These are phyloP conservation scores for Brachypalpus laphriformis DNA, from an alignment of 2,888 invertebrate species.

Conservation along the genomic window DNA sequence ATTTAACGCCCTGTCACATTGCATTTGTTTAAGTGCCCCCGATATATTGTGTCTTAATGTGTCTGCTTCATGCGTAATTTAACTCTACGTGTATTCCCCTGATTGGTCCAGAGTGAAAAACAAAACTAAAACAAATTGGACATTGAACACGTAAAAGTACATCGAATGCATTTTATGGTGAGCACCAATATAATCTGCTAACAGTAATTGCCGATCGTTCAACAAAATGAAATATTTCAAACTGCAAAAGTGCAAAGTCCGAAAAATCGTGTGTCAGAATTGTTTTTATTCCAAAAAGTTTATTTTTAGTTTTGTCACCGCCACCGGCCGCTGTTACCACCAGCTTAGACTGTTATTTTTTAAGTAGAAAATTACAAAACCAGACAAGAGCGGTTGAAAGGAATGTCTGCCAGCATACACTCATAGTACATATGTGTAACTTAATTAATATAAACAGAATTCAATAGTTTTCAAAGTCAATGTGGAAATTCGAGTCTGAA, in stretches of 20 bases:
- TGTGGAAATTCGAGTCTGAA: slow-evolving; percentile 5
- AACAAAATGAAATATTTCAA: background rate
- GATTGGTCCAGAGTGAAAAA: background rate
- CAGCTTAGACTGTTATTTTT: background rate
- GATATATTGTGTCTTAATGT: background rate
- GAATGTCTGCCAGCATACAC: background rate
- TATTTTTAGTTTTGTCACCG: too few species aligned
- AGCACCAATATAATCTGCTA: background rate
- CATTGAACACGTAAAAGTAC: background rate
- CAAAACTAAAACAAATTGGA: background rate
- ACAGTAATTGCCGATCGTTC: background rate
- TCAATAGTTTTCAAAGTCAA: slow-evolving; percentile 43
- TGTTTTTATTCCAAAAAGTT: background rate
- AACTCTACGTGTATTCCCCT: background rate
- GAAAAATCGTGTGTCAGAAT: background rate
- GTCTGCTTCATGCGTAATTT: slow-evolving; percentile 28
- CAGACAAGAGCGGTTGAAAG: slow-evolving; percentile 28
- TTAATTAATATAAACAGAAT: slow-evolving; percentile 20
- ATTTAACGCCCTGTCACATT: background rate
- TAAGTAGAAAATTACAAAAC: slow-evolving; percentile 12
- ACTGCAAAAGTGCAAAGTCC: background rate
- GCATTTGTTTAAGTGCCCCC: slow-evolving; percentile 12
- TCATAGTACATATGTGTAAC: background rate
- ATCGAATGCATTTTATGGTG: background rate
- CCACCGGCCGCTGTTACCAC: slow-evolving; percentile 4